Percentiles rank a stretch among this genome's conserved stretches.
Evolutionary conservation across 2,113 vertebrate genomes (phyloP).

Genomic region (Sebastes schlegelii): DNA sequence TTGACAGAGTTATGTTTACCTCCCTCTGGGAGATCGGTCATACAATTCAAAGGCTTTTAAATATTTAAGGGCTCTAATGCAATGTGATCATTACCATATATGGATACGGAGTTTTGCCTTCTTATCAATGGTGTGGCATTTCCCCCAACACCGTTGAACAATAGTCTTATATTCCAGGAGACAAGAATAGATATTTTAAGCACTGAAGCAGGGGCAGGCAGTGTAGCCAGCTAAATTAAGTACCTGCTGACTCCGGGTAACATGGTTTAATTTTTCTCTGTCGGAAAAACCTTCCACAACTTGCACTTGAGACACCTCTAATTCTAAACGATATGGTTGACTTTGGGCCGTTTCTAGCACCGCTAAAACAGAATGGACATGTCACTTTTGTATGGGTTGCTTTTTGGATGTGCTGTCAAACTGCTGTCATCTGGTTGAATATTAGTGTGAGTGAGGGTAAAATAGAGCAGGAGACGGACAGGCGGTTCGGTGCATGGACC

Average conservation of each 20-base stretch:
- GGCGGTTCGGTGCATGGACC: no score
- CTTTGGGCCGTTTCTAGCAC: not conserved
- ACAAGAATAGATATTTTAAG: slow-evolving; percentile 16
- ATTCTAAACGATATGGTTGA: not conserved
- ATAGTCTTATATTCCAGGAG: not conserved
- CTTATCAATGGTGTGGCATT: slow-evolving; percentile 22
- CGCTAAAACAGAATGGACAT: not conserved
- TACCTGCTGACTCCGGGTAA: not conserved
- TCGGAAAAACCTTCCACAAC: not conserved
- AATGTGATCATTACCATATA: slow-evolving; percentile 33
- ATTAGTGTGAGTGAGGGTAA: not conserved
- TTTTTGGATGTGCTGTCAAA: not conserved
- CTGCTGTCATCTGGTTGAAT: not conserved
- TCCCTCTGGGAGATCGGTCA: slow-evolving; percentile 31
- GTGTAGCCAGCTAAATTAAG: not conserved
- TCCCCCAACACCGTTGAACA: slow-evolving; percentile 1
- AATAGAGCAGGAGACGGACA: no score
- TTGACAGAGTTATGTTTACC: slow-evolving; percentile 63
- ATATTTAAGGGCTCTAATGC: slow-evolving; percentile 55
- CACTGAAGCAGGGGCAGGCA: not conserved
- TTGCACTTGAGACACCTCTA: not conserved
- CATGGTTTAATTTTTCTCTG: not conserved
- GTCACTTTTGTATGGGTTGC: not conserved
- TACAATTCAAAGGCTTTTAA: slow-evolving; percentile 53
- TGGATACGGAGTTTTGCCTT: slow-evolving; percentile 37